Conservation (phyloP, 2,888 invertebrate genomes). For the Cephonodes hylas region DNA sequence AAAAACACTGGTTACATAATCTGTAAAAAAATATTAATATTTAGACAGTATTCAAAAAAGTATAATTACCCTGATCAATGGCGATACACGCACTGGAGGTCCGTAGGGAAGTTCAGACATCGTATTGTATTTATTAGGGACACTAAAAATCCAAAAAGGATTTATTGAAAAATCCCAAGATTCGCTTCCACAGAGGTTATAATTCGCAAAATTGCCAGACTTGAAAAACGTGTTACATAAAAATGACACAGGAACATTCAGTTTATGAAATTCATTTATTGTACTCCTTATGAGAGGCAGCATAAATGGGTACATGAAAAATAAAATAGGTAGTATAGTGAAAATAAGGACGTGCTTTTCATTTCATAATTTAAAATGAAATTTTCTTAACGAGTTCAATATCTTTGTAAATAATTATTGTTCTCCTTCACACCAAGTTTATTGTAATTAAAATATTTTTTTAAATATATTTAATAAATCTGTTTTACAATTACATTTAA, state of each 20-base stretch:
- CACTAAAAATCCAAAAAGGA: conserved; percentile 48
- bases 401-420: too few species aligned
- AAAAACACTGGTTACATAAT: conserved; percentile 34
- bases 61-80: conserved; percentile 87
- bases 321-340: too few species aligned
- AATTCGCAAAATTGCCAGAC: conserved; percentile 22
- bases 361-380: too few species aligned
- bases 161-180: conserved; percentile 47
- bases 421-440: too few species aligned
- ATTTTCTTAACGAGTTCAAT: too few species aligned
- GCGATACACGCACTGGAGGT: conserved; percentile 89
- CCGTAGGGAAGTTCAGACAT: conserved; percentile 76
- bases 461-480: too few species aligned
- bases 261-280: background rate
- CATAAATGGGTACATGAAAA: background rate
- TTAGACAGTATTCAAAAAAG: conserved; percentile 13
- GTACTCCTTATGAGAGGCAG: too few species aligned
- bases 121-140: conserved; percentile 37
- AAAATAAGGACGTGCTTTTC: too few species aligned
- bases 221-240: conserved; percentile 8
- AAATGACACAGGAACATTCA: background rate
- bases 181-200: conserved; percentile 43
- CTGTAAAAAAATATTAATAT: conserved; percentile 15
- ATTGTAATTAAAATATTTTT: too few species aligned
- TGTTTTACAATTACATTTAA: too few species aligned